Percentiles rank a stretch among this genome's conserved stretches.
These are phyloP conservation scores for Drosophila serrata DNA, from an alignment of 1,140 invertebrate genomes.

Conservation along the genomic window DNA sequence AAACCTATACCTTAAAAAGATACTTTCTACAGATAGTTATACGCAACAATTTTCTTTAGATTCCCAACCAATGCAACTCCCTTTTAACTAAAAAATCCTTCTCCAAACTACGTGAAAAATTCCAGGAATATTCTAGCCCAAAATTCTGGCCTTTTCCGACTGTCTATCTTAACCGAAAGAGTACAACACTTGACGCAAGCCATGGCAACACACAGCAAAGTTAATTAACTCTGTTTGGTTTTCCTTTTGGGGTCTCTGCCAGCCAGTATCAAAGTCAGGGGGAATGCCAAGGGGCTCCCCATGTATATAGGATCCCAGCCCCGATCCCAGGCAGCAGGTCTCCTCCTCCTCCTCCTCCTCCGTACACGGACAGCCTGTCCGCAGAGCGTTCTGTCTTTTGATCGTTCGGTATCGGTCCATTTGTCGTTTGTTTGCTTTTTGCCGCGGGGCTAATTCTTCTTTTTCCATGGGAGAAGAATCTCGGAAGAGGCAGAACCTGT, in stretches of 20 bases:
- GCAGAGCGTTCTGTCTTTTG: constrained; percentile 71
- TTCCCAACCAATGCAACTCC: too few relatives aligned
- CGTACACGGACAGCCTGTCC: constrained; percentile 38
- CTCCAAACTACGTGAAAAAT: neutral
- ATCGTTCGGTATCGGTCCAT: constrained; percentile 82
- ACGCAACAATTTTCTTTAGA: too few relatives aligned
- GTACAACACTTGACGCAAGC: constrained; percentile 40
- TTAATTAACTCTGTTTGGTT: constrained; percentile 83
- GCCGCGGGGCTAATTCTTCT: constrained; percentile 78
- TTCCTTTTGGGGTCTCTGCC: constrained; percentile 43
- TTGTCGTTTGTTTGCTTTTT: constrained; percentile 84
- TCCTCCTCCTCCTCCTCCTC: constrained; percentile 32
- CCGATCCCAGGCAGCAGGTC: constrained; percentile 37
- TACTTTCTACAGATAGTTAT: neutral
- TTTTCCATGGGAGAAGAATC: constrained; percentile 56
- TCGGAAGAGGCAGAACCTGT: constrained; percentile 49
- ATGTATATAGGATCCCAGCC: constrained; percentile 18
- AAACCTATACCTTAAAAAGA: neutral
- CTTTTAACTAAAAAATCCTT: neutral
- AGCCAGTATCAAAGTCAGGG: constrained; percentile 13
- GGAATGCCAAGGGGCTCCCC: neutral
- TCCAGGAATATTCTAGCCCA: neutral
- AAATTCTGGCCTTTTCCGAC: constrained; percentile 15
- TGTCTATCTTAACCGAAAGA: constrained; percentile 13
- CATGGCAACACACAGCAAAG: constrained; percentile 57